Conservation (phyloP, 2,797 vertebrate species). For the Prunella strophiata region DNA sequence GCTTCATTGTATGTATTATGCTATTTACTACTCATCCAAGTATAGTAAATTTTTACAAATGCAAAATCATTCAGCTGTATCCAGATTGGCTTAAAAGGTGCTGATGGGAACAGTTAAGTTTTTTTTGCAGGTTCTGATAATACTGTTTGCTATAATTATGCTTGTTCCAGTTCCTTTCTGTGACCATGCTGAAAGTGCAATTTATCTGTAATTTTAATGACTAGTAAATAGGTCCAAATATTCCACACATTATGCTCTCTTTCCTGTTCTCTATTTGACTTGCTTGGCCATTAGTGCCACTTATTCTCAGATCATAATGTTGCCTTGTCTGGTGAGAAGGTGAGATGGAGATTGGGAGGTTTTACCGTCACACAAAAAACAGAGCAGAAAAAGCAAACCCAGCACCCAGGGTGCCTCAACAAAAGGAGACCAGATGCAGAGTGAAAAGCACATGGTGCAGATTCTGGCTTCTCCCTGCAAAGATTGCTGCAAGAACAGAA, state of each 20-base stretch:
- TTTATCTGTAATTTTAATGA: conserved; percentile 7
- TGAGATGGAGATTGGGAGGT: neutral
- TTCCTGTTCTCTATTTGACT: neutral
- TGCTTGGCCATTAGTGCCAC: neutral
- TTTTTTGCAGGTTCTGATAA: conserved; percentile 18
- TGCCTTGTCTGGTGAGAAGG: neutral
- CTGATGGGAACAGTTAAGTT: conserved; percentile 2
- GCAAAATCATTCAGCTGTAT: conserved; percentile 12
- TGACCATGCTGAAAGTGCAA: neutral
- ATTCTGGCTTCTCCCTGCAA: conserved; percentile 40
- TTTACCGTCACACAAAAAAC: neutral
- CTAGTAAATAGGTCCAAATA: neutral
- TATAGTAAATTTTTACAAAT: conserved; percentile 23
- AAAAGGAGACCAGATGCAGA: conserved; percentile 50
- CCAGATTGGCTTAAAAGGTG: conserved; percentile 18
- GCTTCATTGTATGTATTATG: conserved; percentile 25
- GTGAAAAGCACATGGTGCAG: conserved; percentile 16
- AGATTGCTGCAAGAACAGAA: conserved; percentile 49
- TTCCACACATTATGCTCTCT: neutral
- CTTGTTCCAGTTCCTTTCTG: neutral
- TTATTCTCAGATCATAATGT: neutral
- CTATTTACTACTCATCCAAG: conserved; percentile 12
- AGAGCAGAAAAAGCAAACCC: neutral
- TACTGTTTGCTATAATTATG: neutral
- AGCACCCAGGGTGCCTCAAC: neutral